phyloP scores from a whole-genome alignment of 2,113 vertebrate species.

The Stegostoma tigrinum region DNA sequence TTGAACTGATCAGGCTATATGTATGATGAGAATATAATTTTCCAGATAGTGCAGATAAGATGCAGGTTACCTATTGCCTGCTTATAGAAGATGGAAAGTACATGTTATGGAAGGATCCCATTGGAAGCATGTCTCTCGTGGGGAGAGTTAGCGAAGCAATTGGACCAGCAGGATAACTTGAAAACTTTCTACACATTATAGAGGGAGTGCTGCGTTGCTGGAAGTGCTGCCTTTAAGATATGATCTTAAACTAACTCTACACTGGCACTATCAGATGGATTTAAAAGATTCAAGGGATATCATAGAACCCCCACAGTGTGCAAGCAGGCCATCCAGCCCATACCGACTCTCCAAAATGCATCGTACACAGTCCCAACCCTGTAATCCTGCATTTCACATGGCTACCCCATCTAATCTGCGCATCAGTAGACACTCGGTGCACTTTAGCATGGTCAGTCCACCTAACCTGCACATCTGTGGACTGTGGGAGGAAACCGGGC shows the following conservation, averaged over 20 bases:
- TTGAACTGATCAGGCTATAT: neutral
- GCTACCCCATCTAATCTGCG: no score
- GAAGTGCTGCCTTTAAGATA: no score
- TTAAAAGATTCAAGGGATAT: neutral
- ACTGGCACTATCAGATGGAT: neutral
- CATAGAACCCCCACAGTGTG: no score
- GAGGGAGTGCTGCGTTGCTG: no score
- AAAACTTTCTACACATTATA: neutral
- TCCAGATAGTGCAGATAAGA: neutral
- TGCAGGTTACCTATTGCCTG: neutral
- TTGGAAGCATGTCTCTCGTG: neutral
- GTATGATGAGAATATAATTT: neutral
- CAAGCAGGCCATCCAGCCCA: no score
- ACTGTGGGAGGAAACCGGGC: no score
- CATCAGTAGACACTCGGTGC: no score
- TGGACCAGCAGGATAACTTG: neutral
- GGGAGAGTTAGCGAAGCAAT: neutral
- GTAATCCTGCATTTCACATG: no score
- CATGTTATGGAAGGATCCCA: neutral
- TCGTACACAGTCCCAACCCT: no score
- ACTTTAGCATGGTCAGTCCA: no score
- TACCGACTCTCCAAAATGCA: no score
- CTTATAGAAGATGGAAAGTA: neutral
- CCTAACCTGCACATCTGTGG: no score
- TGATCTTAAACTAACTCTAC: neutral